Evolutionary conservation across 53 echinoderm and acorn worm genomes (phyloP).

Genomic region (Hippasteria phrygiana): DNA sequence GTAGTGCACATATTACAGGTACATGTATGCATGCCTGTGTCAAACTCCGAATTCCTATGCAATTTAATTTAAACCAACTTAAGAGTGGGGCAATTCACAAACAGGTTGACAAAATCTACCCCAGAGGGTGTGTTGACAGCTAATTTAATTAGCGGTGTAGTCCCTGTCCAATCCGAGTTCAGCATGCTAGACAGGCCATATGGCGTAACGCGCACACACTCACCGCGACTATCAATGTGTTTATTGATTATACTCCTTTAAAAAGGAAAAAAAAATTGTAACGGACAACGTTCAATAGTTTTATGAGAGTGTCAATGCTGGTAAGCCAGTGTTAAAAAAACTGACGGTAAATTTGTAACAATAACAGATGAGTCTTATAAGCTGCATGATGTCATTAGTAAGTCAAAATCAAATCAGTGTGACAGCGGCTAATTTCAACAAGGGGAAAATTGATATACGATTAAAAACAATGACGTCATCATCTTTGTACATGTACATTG

Average conservation of each 20-base stretch:
- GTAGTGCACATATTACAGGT: too few species aligned
- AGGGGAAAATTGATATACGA: not conserved
- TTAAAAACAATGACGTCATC: not conserved
- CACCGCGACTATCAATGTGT: not conserved
- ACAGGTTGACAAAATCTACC: slow-evolving; percentile 25
- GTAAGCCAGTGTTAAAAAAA: too few species aligned
- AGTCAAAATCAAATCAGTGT: not conserved
- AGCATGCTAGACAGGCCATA: not conserved
- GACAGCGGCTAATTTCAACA: not conserved
- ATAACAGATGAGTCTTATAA: not conserved
- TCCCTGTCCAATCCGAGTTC: not conserved
- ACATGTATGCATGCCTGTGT: not conserved
- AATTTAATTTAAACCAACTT: slow-evolving; percentile 7
- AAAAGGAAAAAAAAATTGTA: too few species aligned
- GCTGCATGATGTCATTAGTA: not conserved
- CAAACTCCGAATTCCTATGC: not conserved
- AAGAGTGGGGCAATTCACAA: slow-evolving; percentile 12
- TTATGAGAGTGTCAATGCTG: too few species aligned
- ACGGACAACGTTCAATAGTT: too few species aligned
- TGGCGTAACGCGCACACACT: not conserved
- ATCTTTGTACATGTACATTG: too few species aligned
- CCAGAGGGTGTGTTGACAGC: not conserved
- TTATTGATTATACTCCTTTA: slow-evolving; percentile 16
- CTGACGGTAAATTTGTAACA: not conserved
- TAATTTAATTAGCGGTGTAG: slow-evolving; percentile 18